Conservation (phyloP, 2,797 vertebrate genomes). For the Gymnothorax reevesii region DNA sequence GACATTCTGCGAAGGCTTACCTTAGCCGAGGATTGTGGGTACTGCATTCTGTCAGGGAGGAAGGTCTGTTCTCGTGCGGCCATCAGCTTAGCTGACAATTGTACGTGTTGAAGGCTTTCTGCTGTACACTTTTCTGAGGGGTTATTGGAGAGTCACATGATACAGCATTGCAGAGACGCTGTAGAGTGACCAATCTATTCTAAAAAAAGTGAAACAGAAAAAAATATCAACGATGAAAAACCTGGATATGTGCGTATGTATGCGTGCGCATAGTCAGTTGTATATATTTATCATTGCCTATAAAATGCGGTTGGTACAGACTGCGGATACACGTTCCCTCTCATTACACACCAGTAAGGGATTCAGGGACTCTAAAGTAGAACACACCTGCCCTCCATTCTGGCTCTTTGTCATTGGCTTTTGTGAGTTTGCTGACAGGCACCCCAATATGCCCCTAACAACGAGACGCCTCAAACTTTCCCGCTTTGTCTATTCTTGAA, state of each 20-base stretch:
- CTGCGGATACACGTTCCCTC: background rate
- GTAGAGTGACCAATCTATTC: too few relatives aligned
- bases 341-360: background rate
- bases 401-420: background rate
- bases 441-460: background rate
- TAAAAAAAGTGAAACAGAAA: background rate
- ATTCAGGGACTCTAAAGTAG: slow-evolving; percentile 1
- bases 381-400: background rate
- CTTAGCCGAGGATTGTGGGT: background rate
- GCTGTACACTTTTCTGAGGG: background rate
- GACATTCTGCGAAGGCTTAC: background rate
- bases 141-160: background rate
- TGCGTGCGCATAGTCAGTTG: background rate
- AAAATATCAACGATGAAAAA: background rate
- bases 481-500: background rate
- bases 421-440: background rate
- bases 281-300: background rate
- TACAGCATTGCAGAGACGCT: background rate
- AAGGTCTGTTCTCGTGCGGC: too few relatives aligned
- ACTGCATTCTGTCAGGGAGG: too few relatives aligned
- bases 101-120: background rate
- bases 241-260: background rate
- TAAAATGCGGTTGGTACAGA: background rate
- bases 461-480: background rate
- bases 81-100: background rate